phyloP scores from a whole-genome alignment of 1,140 invertebrate species.

The Microplitis mediator region DNA sequence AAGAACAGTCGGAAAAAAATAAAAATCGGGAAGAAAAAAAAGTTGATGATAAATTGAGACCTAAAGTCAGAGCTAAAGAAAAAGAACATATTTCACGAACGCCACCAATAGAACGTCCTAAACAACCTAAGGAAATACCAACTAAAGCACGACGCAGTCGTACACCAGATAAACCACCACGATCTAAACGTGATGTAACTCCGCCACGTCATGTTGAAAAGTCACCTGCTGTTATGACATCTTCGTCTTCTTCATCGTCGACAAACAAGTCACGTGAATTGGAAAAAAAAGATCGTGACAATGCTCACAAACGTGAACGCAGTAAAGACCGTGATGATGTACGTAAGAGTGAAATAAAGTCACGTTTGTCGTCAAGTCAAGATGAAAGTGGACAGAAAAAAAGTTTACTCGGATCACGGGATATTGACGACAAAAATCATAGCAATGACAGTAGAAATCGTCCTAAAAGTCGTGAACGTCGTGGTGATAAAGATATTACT shows the following conservation, averaged over 20 bases:
- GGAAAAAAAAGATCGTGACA: conserved; percentile 55
- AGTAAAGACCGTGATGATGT: conserved; percentile 52
- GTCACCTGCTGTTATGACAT: neutral
- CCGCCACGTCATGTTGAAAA: conserved; percentile 45
- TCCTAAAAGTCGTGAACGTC: conserved; percentile 48
- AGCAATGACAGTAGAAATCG: conserved; percentile 40
- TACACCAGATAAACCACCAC: conserved; percentile 53
- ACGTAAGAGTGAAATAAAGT: conserved; percentile 40
- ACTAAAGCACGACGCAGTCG: conserved; percentile 51
- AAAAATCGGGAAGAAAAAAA: conserved; percentile 47
- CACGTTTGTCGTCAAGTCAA: conserved; percentile 39
- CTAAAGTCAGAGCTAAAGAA: conserved; percentile 50
- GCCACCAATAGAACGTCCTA: conserved; percentile 47
- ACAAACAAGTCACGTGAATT: conserved; percentile 43
- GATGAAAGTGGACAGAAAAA: conserved; percentile 46
- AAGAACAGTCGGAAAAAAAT: conserved; percentile 51
- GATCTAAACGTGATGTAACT: conserved; percentile 52
- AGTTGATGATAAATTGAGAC: conserved; percentile 41
- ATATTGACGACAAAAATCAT: conserved; percentile 45
- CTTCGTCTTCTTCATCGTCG: conserved; percentile 21
- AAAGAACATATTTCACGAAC: conserved; percentile 56
- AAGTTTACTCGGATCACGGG: conserved; percentile 31
- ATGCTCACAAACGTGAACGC: conserved; percentile 51
- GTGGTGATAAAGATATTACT: conserved; percentile 50
- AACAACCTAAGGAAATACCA: conserved; percentile 46